These are phyloP conservation scores for Dascillus cervinus DNA, from an alignment of 2,888 invertebrate genomes.

Conservation along the genomic window DNA sequence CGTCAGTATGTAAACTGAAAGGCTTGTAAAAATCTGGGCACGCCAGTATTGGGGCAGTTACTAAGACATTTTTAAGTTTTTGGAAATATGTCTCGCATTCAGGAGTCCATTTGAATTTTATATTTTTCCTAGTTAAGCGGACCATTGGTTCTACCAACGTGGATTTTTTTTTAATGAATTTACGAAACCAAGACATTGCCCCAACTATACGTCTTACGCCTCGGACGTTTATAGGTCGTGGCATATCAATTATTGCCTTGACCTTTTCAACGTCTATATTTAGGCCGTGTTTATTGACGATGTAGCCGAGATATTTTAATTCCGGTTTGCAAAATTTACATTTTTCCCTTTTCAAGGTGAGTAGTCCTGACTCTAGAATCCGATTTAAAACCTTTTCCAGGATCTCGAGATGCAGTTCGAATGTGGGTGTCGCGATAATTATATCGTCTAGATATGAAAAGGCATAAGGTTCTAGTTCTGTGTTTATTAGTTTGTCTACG, in stretches of 20 bases:
- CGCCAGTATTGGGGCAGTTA: constrained; percentile 17
- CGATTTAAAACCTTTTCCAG: constrained; percentile 13
- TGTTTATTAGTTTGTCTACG: constrained; percentile 2
- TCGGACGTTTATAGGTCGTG: constrained; percentile 7
- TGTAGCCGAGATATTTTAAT: constrained; percentile 29
- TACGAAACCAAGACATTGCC: constrained; percentile 13
- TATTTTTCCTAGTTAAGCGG: background rate
- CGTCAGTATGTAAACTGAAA: constrained; percentile 20
- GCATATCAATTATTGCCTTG: constrained; percentile 14
- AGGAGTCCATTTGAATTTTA: background rate
- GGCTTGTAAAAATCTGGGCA: constrained; percentile 18
- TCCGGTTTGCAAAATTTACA: constrained; percentile 19
- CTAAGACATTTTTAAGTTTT: constrained; percentile 15
- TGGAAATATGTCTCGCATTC: background rate
- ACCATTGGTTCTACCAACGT: background rate
- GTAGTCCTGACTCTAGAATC: constrained; percentile 10
- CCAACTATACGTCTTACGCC: constrained; percentile 11
- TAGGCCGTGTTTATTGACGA: constrained; percentile 24
- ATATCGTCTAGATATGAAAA: constrained; percentile 20
- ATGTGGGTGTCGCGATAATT: constrained; percentile 14
- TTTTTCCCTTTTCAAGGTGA: constrained; percentile 25
- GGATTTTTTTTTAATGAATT: constrained; percentile 7
- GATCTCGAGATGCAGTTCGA: constrained; percentile 16
- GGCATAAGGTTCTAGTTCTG: constrained; percentile 5
- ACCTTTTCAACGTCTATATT: constrained; percentile 20